These are phyloP conservation scores for Erpornis zantholeuca DNA, from an alignment of 2,113 vertebrate genomes.

Conservation along the genomic window DNA sequence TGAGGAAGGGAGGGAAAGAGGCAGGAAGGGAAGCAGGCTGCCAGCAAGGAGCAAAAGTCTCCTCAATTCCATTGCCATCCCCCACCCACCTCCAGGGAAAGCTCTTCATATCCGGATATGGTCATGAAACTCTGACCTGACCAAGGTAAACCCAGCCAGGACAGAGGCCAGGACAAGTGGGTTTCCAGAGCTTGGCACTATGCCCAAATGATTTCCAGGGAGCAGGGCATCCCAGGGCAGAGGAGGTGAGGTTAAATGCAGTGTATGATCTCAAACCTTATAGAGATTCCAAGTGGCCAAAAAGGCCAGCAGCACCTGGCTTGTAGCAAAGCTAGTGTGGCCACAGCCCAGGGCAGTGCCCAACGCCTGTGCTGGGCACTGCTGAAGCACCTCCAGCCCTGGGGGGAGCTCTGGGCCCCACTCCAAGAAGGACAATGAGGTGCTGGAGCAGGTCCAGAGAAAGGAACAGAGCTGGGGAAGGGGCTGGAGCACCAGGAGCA, in stretches of 20 bases:
- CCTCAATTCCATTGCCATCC: neutral
- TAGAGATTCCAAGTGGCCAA: neutral
- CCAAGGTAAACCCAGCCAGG: neutral
- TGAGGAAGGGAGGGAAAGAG: slow-evolving; percentile 55
- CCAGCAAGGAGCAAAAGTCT: neutral
- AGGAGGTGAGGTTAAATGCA: neutral
- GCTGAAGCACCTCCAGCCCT: neutral
- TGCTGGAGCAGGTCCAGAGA: neutral
- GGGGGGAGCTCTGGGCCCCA: neutral
- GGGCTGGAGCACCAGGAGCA: neutral
- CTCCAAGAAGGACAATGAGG: neutral
- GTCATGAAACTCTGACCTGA: neutral
- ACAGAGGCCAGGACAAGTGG: neutral
- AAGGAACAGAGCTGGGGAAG: neutral
- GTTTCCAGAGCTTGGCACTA: neutral
- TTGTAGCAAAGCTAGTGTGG: neutral
- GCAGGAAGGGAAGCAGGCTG: neutral
- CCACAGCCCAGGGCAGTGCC: neutral
- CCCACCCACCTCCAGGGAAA: neutral
- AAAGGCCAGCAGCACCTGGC: neutral
- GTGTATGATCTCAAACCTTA: neutral
- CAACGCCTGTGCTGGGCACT: neutral
- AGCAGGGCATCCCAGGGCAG: neutral
- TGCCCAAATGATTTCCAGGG: neutral
- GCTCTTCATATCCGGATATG: neutral